Conservation (phyloP, 2,797 vertebrate species). For the Pogoniulus pusillus region DNA sequence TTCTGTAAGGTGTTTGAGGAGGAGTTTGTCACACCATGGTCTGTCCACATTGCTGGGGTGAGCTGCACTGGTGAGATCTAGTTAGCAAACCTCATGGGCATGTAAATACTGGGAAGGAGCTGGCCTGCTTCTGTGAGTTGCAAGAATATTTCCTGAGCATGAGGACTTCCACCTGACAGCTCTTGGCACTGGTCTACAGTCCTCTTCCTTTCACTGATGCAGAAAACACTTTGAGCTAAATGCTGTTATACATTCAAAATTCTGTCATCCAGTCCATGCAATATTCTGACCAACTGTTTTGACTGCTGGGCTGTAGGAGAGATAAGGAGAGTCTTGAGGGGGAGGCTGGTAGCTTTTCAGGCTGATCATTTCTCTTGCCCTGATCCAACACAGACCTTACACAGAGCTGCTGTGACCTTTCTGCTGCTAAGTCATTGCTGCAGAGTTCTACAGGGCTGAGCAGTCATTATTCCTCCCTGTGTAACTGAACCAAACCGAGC, state of each 20-base stretch:
- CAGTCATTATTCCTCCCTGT: background rate
- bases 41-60: background rate
- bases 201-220: background rate
- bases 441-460: background rate
- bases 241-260: background rate
- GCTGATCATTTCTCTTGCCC: background rate
- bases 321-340: background rate
- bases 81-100: background rate
- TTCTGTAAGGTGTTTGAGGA: background rate
- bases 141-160: background rate
- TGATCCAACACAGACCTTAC: background rate
- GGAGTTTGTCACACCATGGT: background rate
- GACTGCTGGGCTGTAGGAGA: background rate
- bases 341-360: background rate
- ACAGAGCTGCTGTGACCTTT: background rate
- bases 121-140: background rate
- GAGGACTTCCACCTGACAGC: background rate
- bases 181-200: background rate
- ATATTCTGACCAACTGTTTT: background rate
- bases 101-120: background rate
- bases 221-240: background rate
- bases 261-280: background rate
- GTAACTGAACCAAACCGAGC: background rate
- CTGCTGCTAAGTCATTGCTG: background rate
- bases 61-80: background rate